phyloP scores from a whole-genome alignment of 2,888 invertebrate genomes.

The Rotaria magnacalcarata region DNA sequence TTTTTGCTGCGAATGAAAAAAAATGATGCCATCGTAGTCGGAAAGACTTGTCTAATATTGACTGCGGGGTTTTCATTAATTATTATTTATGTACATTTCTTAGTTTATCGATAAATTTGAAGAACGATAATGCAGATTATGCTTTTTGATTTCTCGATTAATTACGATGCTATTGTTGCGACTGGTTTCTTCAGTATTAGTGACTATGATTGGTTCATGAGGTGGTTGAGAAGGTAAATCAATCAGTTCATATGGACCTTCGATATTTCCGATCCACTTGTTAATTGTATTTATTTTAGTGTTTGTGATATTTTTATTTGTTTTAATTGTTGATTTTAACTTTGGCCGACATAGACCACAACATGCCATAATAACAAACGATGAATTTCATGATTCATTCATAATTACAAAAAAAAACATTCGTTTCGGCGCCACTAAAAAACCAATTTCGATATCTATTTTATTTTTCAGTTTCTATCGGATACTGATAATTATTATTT shows the following conservation, averaged over 20 bases:
- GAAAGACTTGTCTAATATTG: no score
- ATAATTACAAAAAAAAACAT: background rate
- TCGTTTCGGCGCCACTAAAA: background rate
- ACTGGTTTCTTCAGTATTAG: background rate
- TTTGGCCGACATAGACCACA: conserved; percentile 11
- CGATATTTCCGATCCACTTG: background rate
- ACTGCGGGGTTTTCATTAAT: no score
- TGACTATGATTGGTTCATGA: background rate
- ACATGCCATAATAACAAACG: background rate
- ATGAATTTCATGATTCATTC: background rate
- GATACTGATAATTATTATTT: no score
- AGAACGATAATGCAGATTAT: no score
- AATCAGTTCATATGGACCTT: background rate
- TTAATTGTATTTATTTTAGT: background rate
- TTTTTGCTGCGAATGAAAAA: no score
- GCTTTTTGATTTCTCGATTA: no score
- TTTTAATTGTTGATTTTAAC: background rate
- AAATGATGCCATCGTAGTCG: no score
- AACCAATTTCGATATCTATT: background rate
- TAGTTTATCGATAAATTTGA: no score
- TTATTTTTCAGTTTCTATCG: no score
- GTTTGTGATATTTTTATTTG: background rate
- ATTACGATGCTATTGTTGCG: background rate
- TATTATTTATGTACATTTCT: no score
- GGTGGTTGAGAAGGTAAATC: background rate